Base-by-base conservation (phyloP, 1,140 invertebrate genomes). In the Pachypeltis micranthus region DNA sequence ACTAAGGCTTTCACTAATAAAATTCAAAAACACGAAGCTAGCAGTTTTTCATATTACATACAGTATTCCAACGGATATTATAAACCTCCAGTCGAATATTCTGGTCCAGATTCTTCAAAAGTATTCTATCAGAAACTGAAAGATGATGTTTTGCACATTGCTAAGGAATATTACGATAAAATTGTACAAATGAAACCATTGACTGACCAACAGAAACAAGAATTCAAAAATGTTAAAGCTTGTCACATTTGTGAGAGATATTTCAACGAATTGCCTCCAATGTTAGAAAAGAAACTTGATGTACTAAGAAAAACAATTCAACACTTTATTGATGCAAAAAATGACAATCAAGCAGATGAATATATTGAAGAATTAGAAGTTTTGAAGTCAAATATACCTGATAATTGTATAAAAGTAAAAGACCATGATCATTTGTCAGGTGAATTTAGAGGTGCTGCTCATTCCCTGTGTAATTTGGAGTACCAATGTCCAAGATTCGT, bases 391-490 rank as follows among this genome's bases (percentile, higher is more conserved):
- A 7, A 39, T n/a, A n/a, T n/a, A n/a, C n/a, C n/a, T n/a, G n/a
- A n/a, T n/a, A n/a, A n/a, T n/a, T n/a, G n/a, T n/a, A n/a, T n/a
- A 39, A 64, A 66, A 61, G 71, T 70, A 25, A 59, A 60, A 62
- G 69, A 72, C 66, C 69, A 71, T 68, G 64, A 63, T 63, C 70
- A 71, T 61, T 54, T 71, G 1, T 70, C 69, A 26, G 68, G 66
- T n/a, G 63, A 63, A 59, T 72, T 63, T 69, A 57, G 71, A 34
- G 69, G 68, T 19, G 62, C 68, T 23, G 70, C 72, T 31, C 70
- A 73, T 64, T 61, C 27, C 12, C 26, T 23, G 24, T 73, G 71
- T 66, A 73, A 74, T 68, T 65, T 73, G 62, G 67, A 71, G 39
- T 71, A 67, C 64, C 63, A 69, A 68, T 44, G 66, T 23, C 55